Conservation (phyloP, 2,113 vertebrate species). For the Takifugu bimaculatus region DNA sequence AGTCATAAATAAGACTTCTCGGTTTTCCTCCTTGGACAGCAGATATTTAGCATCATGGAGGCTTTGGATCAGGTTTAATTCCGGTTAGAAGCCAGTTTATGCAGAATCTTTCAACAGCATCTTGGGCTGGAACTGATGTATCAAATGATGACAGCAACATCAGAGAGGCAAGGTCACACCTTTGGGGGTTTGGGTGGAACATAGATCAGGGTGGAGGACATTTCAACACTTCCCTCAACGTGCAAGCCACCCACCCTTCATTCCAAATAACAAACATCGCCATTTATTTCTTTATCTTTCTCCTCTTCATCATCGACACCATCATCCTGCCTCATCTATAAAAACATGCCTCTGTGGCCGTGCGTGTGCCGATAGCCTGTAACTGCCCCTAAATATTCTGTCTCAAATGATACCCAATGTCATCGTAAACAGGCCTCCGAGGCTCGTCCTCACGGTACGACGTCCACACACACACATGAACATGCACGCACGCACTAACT, state of each 20-base stretch:
- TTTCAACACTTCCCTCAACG: too few relatives aligned
- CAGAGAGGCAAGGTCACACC: slow-evolving; percentile 41
- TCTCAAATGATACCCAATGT: neutral
- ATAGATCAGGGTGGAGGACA: neutral
- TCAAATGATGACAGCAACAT: neutral
- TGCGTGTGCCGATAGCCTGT: too few relatives aligned
- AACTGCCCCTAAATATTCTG: too few relatives aligned
- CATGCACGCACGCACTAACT: slow-evolving; percentile 2
- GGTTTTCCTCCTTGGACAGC: slow-evolving; percentile 21
- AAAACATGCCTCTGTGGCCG: neutral
- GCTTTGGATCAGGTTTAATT: neutral
- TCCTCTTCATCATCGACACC: slow-evolving; percentile 21
- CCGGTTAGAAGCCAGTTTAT: neutral
- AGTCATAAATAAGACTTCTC: slow-evolving; percentile 47
- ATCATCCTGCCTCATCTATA: slow-evolving; percentile 2
- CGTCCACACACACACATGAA: neutral
- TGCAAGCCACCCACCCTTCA: too few relatives aligned
- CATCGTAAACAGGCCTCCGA: slow-evolving; percentile 34
- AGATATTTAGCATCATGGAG: slow-evolving; percentile 7
- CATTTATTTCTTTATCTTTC: slow-evolving; percentile 1
- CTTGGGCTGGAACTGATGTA: neutral
- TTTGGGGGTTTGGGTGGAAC: slow-evolving; percentile 13
- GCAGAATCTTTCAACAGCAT: neutral
- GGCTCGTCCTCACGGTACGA: slow-evolving; percentile 3
- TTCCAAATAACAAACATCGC: neutral